Percentiles rank a stretch among this genome's conserved stretches.
These are phyloP conservation scores for Pardosa pseudoannulata DNA, from an alignment of 2,888 invertebrate genomes.

Conservation along the genomic window DNA sequence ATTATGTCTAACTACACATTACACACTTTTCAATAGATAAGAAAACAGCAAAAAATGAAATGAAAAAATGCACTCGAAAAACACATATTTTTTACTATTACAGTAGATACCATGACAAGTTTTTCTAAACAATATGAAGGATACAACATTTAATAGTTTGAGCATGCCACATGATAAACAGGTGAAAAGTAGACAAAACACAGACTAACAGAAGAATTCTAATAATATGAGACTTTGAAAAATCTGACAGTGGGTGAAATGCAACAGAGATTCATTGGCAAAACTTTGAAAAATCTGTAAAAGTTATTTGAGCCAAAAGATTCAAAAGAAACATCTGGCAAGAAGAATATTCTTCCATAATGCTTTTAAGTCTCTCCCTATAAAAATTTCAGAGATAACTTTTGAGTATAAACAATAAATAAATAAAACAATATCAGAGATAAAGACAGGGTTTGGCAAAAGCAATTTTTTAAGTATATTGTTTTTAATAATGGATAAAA, in stretches of 20 bases:
- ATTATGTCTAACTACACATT: conserved; percentile 61
- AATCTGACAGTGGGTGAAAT: conserved; percentile 42
- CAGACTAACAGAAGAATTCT: conserved; percentile 62
- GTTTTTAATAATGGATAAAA: too few relatives aligned
- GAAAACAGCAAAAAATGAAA: conserved; percentile 62
- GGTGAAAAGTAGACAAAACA: conserved; percentile 63
- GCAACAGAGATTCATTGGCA: conserved; percentile 53
- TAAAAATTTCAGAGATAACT: too few relatives aligned
- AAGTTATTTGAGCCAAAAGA: conserved; percentile 18
- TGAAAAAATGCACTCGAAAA: conserved; percentile 64
- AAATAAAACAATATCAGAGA: too few relatives aligned
- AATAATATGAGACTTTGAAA: conserved; percentile 55
- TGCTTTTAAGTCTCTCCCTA: too few relatives aligned
- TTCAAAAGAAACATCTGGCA: too few relatives aligned
- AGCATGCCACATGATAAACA: conserved; percentile 71
- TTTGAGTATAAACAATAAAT: too few relatives aligned
- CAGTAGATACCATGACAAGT: conserved; percentile 55
- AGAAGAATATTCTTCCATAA: too few relatives aligned
- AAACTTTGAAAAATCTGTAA: conserved; percentile 49
- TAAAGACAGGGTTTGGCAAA: too few relatives aligned
- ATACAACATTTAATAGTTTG: conserved; percentile 70
- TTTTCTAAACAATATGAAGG: conserved; percentile 71
- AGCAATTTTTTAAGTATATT: too few relatives aligned
- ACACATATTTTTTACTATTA: conserved; percentile 65
- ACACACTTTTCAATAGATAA: conserved; percentile 63